phyloP scores from a whole-genome alignment of 2,797 vertebrate genomes.

The Lindbergichthys nudifrons region DNA sequence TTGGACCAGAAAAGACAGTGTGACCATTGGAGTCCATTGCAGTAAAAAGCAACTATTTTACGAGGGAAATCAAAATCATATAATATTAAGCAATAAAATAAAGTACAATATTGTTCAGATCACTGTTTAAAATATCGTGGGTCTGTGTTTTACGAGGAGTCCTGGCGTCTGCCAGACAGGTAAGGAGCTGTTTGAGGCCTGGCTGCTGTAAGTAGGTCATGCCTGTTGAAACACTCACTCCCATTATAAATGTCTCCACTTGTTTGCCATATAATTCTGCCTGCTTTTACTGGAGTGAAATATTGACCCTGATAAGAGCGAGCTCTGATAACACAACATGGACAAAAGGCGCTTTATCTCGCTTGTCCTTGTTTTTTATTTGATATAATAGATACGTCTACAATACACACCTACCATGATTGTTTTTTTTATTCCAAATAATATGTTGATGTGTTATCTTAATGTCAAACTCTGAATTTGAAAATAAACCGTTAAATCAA shows the following conservation, averaged over 20 bases:
- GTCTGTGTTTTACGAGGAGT: slow-evolving; percentile 57
- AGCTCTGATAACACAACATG: slow-evolving; percentile 57
- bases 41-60: slow-evolving; percentile 16
- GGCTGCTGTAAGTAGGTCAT: slow-evolving; percentile 80
- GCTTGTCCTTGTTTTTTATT: slow-evolving; percentile 55
- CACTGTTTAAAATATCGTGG: slow-evolving; percentile 55
- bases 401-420: not conserved
- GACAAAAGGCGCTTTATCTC: slow-evolving; percentile 41
- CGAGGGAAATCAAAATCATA: slow-evolving; percentile 37
- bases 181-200: slow-evolving; percentile 67
- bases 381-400: slow-evolving; percentile 13
- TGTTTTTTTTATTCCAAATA: slow-evolving; percentile 1
- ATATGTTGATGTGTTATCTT: not conserved
- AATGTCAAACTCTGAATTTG: not conserved
- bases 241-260: slow-evolving; percentile 68
- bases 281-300: slow-evolving; percentile 59
- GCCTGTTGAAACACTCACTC: slow-evolving; percentile 75
- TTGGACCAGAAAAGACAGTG: slow-evolving; percentile 26
- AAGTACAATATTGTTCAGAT: slow-evolving; percentile 27
- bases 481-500: not conserved
- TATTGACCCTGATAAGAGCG: slow-evolving; percentile 51
- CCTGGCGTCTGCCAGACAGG: slow-evolving; percentile 69
- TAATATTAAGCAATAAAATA: not conserved
- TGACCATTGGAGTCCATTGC: not conserved
- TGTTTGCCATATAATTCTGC: slow-evolving; percentile 63